Evolutionary conservation across 1,140 invertebrate species (phyloP), one percentile per base, ranked within the genome.

Genomic region (Frieseomelitta varia): DNA sequence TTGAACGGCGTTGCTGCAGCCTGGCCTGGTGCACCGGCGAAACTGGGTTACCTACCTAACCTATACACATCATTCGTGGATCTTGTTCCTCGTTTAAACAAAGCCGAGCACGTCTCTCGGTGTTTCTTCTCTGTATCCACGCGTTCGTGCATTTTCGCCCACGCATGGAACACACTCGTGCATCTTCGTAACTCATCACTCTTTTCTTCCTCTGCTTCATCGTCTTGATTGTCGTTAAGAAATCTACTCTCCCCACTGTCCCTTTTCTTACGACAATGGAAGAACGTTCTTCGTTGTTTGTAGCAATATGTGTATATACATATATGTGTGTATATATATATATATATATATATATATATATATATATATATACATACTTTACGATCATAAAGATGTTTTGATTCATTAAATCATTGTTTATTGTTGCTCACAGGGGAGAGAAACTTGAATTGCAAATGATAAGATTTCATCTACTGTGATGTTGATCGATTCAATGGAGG

Each of bases 11-110:
- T 77, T 80, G 84, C 91, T 90, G 91, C 91, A 90, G 89, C 83
- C 81, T 91, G 90, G 90, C 90, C 91, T 91, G 91, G 89, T 91
- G 91, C 91, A 93, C 86, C 87, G 90, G 83, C 80, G 81, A 94
- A 94, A 93, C 92, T 93, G 87, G 93, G 93, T 93, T 93, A 93
- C 89, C 89, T 87, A 91, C 90, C 92, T 86, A 88, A 92, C 85
- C 87, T 85, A 85, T 87, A 85, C 83, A 69, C 69, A 73, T 84
- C 75, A 76, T 79, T 84, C 81, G 71, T n/a, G 79, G 81, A 87
- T 77, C 74, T 81, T 71, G 84, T 76, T 85, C 83, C 73, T 77
- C 72, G 72, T 73, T 69, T 76, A 53, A 74, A 76, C 82, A 69
- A 30, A 65, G 76, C 61, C 79, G 21, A 80, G 86, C 47, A 81